Evolutionary conservation across 1,140 invertebrate species (phyloP).

Genomic region (Ceratina japonica): DNA sequence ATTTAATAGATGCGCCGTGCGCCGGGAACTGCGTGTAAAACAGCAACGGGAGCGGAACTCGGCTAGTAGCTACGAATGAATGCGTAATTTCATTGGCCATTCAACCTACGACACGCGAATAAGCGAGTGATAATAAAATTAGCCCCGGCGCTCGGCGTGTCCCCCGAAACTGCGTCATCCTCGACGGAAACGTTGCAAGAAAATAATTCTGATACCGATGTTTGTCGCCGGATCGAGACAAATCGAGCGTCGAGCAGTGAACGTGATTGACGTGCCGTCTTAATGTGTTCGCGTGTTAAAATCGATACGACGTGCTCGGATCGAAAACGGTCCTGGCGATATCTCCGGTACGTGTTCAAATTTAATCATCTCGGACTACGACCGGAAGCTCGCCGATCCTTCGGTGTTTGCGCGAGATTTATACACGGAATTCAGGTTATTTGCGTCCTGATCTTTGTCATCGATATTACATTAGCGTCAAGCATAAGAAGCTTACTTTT

Average conservation of each 20-base stretch:
- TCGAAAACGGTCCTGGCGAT: neutral
- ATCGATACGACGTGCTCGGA: conserved; percentile 2
- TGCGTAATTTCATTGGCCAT: conserved; percentile 27
- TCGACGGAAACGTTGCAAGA: neutral
- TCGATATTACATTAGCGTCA: neutral
- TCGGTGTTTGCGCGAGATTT: conserved; percentile 26
- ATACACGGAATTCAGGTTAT: neutral
- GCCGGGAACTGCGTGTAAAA: conserved; percentile 12
- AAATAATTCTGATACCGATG: neutral
- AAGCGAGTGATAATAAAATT: conserved; percentile 8
- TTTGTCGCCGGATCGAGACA: neutral
- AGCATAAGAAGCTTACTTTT: too few species aligned
- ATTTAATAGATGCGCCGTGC: conserved; percentile 25
- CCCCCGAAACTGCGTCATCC: too few species aligned
- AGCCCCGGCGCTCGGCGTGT: neutral
- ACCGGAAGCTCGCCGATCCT: neutral
- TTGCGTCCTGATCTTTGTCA: conserved; percentile 2
- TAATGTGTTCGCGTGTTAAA: neutral
- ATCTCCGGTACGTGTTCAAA: conserved; percentile 35
- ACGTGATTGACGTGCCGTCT: conserved; percentile 3
- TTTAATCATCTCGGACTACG: conserved; percentile 31
- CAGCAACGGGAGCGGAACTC: neutral
- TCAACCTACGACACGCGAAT: neutral
- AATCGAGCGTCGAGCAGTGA: too few species aligned
- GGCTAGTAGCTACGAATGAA: neutral